Evolutionary conservation across 2,113 vertebrate species (phyloP).

Genomic region (Arothron firmamentum): DNA sequence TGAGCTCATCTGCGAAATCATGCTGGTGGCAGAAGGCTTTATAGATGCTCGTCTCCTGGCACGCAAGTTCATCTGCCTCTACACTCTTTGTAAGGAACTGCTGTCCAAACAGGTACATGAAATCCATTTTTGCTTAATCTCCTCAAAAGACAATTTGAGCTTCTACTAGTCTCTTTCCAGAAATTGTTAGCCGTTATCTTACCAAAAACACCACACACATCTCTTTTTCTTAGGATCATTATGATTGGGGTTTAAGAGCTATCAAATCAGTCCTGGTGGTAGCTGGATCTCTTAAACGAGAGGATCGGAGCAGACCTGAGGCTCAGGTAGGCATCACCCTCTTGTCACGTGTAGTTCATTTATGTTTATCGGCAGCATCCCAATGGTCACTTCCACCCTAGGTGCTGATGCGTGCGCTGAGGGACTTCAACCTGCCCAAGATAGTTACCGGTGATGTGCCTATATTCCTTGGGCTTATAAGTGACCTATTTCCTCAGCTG

Average conservation of each 20-base stretch:
- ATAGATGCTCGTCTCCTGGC: conserved; percentile 75
- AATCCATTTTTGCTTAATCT: neutral
- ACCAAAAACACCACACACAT: too few relatives aligned
- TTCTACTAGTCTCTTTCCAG: neutral
- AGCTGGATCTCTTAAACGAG: conserved; percentile 75
- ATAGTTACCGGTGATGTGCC: conserved; percentile 78
- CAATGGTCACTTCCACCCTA: conserved; percentile 19
- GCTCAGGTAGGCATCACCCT: conserved; percentile 69
- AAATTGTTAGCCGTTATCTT: too few relatives aligned
- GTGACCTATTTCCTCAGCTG: conserved; percentile 77
- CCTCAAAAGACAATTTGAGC: too few relatives aligned
- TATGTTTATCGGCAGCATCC: neutral
- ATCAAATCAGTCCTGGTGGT: conserved; percentile 79
- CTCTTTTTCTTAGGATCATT: conserved; percentile 69
- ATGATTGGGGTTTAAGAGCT: conserved; percentile 73
- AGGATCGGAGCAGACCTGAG: conserved; percentile 72
- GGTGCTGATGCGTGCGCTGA: conserved; percentile 78
- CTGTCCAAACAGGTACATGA: conserved; percentile 75
- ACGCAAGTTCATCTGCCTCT: conserved; percentile 80
- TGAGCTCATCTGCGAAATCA: conserved; percentile 80
- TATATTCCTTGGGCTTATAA: conserved; percentile 79
- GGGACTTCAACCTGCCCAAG: conserved; percentile 83
- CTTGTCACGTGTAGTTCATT: neutral
- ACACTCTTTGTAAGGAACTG: conserved; percentile 75
- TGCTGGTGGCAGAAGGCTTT: conserved; percentile 76